Percentiles rank a stretch among this genome's conserved stretches.
These are phyloP conservation scores for Novumbra hubbsi DNA, from an alignment of 2,797 vertebrate species.

Conservation along the genomic window DNA sequence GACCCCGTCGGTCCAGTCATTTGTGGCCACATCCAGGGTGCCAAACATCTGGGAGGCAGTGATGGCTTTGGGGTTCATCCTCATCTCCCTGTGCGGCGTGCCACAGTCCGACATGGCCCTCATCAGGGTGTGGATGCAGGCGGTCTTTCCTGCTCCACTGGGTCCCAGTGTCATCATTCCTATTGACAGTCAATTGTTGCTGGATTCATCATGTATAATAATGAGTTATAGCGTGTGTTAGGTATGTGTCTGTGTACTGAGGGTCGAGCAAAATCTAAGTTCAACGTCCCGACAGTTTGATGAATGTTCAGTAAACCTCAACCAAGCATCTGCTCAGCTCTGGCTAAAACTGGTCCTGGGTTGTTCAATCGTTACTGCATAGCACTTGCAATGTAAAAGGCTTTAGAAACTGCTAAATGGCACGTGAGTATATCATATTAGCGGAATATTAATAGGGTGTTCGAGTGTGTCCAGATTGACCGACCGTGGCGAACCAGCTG, in stretches of 20 bases:
- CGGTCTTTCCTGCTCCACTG: constrained; percentile 81
- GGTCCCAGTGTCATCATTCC: constrained; percentile 86
- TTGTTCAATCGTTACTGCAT: too few relatives aligned
- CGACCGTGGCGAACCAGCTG: constrained; percentile 83
- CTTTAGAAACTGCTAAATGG: too few relatives aligned
- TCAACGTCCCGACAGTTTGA: too few relatives aligned
- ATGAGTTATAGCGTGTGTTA: too few relatives aligned
- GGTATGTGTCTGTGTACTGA: too few relatives aligned
- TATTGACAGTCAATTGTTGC: constrained; percentile 32
- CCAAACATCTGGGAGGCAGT: constrained; percentile 87
- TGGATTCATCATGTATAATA: too few relatives aligned
- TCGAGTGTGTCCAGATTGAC: background rate
- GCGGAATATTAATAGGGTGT: background rate
- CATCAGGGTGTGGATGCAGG: constrained; percentile 83
- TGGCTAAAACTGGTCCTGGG: too few relatives aligned
- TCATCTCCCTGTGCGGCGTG: constrained; percentile 81
- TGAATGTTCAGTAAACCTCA: too few relatives aligned
- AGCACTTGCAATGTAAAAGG: too few relatives aligned
- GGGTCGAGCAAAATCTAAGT: background rate
- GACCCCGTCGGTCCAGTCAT: constrained; percentile 87
- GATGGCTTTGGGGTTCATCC: constrained; percentile 87
- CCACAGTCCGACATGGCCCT: constrained; percentile 82
- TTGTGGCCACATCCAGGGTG: constrained; percentile 82
- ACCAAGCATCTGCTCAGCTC: too few relatives aligned
- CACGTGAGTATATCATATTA: too few relatives aligned